Evolutionary conservation across 2,797 vertebrate species (phyloP), one percentile per base, ranked within the genome.

Genomic region (Helostoma temminkii): DNA sequence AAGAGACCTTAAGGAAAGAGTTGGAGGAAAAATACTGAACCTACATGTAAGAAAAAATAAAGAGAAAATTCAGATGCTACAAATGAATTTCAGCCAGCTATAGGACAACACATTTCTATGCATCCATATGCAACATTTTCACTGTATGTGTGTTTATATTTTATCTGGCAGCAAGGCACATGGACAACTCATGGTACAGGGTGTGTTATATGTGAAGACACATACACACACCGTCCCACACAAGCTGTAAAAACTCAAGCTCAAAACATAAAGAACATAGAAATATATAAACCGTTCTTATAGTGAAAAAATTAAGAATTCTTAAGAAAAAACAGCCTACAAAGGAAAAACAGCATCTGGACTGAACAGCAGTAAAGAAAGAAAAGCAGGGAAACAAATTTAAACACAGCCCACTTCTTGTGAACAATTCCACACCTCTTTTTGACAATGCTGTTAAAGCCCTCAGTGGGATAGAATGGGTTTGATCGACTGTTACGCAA

Each of bases 401-500:
- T 22, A 55, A 77, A 75, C 5, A 10, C 58, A 55, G 46, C 50
- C 11, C 30, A 41, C 21, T 64, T 77, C 43, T 49, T 81, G 55
- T 37, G 45, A 73, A 74, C 71, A 63, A n/a, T 53, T 54, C 36
- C 62, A 65, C 71, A 54, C 21, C 68, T 12, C 21, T 69, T 56
- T 81, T 61, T 78, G 78, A 83, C 65, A 66, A 34, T 54, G 42
- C 30, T 50, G 66, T 73, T 52, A 41, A 75, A 79, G 53, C 73
- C 34, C 71, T 71, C 64, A 6, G 46, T 47, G 59, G 64, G 75
- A 32, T 16, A 49, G 36, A 72, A 61, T 14, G 46, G 37, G 41
- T 72, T 79, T 69, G 59, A 85, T 69, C 15, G 18, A 34, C 78
- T 75, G 54, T 90, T 90, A 71, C 47, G 69, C 58, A 86, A 89